Evolutionary conservation across 92 coral and sea anemone genomes (phyloP), one percentile per base, ranked within the genome.

Genomic region (Zoanthus sansibaricus): DNA sequence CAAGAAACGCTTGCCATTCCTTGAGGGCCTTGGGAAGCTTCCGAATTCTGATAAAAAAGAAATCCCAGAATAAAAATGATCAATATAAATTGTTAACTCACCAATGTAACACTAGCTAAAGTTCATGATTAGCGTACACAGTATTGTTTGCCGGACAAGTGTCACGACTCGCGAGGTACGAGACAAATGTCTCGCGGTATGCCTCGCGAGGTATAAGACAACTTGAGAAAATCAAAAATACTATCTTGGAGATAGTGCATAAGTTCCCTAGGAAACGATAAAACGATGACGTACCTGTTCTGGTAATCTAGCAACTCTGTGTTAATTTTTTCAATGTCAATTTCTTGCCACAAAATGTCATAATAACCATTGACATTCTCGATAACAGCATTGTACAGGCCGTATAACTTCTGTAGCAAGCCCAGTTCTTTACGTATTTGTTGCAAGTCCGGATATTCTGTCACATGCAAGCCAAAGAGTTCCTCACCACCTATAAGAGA

Each of bases 1-100:
- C 99, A 17, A 97, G 86, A 89, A 97, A 97, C 44, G 99, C 99
- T 87, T 97, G 98, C 99, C 99, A 97, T 73, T 95, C 99, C 76
- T 97, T 97, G 31, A 97, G 88, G 17, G 98, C 99, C 79, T 97
- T 97, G 42, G 99, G 99, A 42, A 97, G 90, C 78, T 97, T 97
- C 20, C 99, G 98, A 66, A 97, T 97, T 82, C 99, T 97, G 78
- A 9, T 3, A 21, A 71, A 75, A 78, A 79, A 85, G 32, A 17
- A 62, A 71, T 62, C 55, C 20, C 25, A 18, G 68, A 67, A 82
- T 21, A 46, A 4, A 58, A 58, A 58, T 5, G 17, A 15, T 15
- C 17, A 58, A 12, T 58, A 12, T 14, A 10, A 58, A 15, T 72
- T 25, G 17, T 32, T 1, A 30, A 70, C 74, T 30, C 8, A 3